Evolutionary conservation across 1,140 invertebrate genomes (phyloP), one percentile per base, ranked within the genome.

Genomic region (Amphibalanus amphitrite): DNA sequence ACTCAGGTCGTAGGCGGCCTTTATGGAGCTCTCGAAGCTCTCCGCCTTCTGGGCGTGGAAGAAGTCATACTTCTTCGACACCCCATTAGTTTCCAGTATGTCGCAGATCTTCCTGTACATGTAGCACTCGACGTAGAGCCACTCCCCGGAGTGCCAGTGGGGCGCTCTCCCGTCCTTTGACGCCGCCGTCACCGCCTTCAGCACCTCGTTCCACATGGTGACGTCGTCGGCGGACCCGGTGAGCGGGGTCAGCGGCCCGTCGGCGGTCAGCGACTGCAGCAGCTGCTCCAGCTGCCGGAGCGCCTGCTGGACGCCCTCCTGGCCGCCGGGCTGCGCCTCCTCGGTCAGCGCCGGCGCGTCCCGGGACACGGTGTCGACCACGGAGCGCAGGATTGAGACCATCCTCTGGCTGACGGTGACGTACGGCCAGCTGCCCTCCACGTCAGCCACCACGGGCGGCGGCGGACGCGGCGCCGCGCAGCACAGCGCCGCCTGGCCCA

Each of bases 101-200:
- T 96, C 90, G 74, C 85, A 81, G 29, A 98, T 84, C 77, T 87
- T 83, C 28, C 94, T 83, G 78, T 98, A 98, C 81, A 97, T 86
- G 77, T 96, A 98, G 77, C 93, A 95, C 82, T 98, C 95, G 17
- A 87, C 85, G 77, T 91, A 90, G 0, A 98, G 81, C 93, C 92
- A 98, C 10, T 13, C 10, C 10, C 47, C 47, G 20, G 1, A 3
- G 47, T 59, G 47, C 47, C 47, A 59, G 47, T 13, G 20, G 47
- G 47, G 47, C 20, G 47, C 13, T 23, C 10, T 23, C 3, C 47
- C 47, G 17, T 59, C 17, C 20, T 20, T 23, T 3, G 10, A 1
- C 47, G 47, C 47, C 17, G 47, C 47, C 23, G 10, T 13, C 47
- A 20, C 47, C 47, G 47, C 47, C 20, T 59, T 20, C 10, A 59